Percentiles rank a stretch among this genome's conserved stretches.
These are phyloP conservation scores for Athripsodes cinereus DNA, from an alignment of 2,888 invertebrate genomes.

Conservation along the genomic window DNA sequence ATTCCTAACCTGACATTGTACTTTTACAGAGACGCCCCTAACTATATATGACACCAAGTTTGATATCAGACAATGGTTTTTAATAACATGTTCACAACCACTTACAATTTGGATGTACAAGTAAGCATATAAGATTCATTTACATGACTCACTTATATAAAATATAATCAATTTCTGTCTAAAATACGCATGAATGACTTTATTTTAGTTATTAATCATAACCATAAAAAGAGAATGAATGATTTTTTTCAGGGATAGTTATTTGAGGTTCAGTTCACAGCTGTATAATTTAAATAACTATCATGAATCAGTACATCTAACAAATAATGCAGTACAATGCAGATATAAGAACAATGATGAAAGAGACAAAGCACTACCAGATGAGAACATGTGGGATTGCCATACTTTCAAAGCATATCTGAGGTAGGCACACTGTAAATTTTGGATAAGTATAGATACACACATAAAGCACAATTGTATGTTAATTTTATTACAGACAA, in stretches of 20 bases:
- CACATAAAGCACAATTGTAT: neutral
- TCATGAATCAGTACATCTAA: conserved; percentile 88
- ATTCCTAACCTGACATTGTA: too few relatives aligned
- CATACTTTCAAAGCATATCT: conserved; percentile 69
- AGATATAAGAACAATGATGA: conserved; percentile 70
- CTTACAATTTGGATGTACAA: conserved; percentile 90
- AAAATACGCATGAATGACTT: too few relatives aligned
- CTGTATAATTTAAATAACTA: conserved; percentile 80
- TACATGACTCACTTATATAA: too few relatives aligned
- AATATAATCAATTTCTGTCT: too few relatives aligned
- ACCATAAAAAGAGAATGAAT: too few relatives aligned
- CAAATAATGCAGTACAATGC: conserved; percentile 90
- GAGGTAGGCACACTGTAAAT: conserved; percentile 42
- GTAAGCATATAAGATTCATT: too few relatives aligned
- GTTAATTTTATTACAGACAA: conserved; percentile 41
- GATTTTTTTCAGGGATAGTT: conserved; percentile 72
- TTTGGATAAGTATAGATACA: neutral
- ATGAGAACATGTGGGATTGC: conserved; percentile 95
- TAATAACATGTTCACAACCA: conserved; percentile 86
- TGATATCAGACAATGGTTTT: conserved; percentile 93
- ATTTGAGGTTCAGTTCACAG: conserved; percentile 87
- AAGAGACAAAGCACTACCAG: conserved; percentile 70
- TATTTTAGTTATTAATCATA: too few relatives aligned
- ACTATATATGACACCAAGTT: conserved; percentile 88
- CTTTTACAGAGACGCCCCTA: conserved; percentile 72